Conservation (phyloP, 2,888 invertebrate species). For the Acanthoscelides obtectus region DNA sequence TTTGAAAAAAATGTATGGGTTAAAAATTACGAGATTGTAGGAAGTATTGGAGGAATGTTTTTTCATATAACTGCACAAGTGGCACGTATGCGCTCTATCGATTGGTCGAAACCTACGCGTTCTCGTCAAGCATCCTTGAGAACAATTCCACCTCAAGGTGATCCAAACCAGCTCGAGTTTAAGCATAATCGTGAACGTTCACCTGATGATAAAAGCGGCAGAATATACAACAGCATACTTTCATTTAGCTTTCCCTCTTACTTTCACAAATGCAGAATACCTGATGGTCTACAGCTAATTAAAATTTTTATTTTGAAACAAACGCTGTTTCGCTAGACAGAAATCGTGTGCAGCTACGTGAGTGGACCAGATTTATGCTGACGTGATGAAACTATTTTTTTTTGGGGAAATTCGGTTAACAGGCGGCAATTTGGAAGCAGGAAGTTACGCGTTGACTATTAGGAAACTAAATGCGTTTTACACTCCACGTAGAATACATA, state of each 20-base stretch:
- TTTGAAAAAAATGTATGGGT: no score
- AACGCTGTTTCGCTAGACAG: background rate
- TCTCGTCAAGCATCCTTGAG: background rate
- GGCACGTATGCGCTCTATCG: no score
- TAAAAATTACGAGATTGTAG: no score
- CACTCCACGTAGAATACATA: background rate
- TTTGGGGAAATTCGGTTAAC: background rate
- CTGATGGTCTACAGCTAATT: conserved; percentile 1
- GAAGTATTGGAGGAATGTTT: no score
- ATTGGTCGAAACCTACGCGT: background rate
- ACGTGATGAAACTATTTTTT: background rate
- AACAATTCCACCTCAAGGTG: background rate
- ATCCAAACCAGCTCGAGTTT: background rate
- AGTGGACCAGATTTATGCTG: background rate
- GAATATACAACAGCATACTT: conserved; percentile 25
- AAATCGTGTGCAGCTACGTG: background rate
- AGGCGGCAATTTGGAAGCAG: background rate
- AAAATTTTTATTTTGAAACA: background rate
- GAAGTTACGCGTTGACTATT: background rate
- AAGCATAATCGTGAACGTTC: background rate
- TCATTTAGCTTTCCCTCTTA: conserved; percentile 37
- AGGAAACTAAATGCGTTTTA: background rate
- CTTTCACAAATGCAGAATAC: conserved; percentile 31
- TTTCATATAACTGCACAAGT: no score
- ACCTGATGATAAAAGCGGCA: conserved; percentile 3